Percentiles rank a stretch among this genome's conserved stretches.
These are phyloP conservation scores for Planococcus citri DNA, from an alignment of 1,140 invertebrate species.

Conservation along the genomic window DNA sequence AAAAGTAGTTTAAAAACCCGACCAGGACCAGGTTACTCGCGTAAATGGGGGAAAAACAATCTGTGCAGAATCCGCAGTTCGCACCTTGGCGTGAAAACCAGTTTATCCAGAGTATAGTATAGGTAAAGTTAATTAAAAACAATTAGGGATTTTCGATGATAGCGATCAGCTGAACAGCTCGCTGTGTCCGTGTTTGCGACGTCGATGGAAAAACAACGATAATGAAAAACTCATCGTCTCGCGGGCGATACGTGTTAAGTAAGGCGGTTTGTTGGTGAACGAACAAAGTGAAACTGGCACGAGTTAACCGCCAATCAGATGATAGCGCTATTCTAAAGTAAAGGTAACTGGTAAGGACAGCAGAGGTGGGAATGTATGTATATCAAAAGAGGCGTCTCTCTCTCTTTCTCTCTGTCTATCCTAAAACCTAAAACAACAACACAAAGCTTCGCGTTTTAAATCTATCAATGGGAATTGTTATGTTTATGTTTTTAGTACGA, in stretches of 20 bases:
- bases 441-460: too few species aligned
- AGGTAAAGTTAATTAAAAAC: too few species aligned
- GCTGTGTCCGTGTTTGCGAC: too few species aligned
- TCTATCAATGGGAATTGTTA: conserved; percentile 7
- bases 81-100: too few species aligned
- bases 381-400: conserved; percentile 13
- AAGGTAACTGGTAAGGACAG: neutral
- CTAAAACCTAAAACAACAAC: conserved; percentile 2
- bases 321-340: neutral
- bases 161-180: too few species aligned
- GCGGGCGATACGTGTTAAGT: neutral
- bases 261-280: conserved; percentile 5
- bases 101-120: too few species aligned
- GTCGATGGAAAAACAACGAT: neutral
- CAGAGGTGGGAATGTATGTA: neutral
- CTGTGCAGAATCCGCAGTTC: too few species aligned
- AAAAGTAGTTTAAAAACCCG: too few species aligned
- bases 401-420: too few species aligned
- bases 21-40: too few species aligned
- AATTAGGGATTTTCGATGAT: too few species aligned
- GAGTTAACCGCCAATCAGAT: conserved; percentile 15
- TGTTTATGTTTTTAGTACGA: conserved; percentile 11
- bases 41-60: too few species aligned
- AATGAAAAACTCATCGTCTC: neutral
- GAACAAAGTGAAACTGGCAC: neutral